Conservation (phyloP, 2,888 invertebrate species). For the Melanargia galathea region DNA sequence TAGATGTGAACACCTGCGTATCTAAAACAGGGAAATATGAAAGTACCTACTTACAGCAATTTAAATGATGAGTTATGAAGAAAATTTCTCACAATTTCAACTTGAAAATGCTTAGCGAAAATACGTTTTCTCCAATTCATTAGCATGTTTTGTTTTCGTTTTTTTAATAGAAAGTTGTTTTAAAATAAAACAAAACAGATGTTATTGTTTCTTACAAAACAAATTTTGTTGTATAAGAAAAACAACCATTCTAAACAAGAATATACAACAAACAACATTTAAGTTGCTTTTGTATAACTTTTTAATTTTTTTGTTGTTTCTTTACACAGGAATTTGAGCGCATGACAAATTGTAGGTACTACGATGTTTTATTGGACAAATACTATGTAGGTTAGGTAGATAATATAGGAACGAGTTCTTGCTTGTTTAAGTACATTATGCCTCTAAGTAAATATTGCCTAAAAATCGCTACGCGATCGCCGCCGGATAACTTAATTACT, state of each 20-base stretch:
- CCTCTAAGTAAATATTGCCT: constrained; percentile 56
- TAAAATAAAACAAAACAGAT: background rate
- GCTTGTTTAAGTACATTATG: background rate
- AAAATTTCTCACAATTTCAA: constrained; percentile 10
- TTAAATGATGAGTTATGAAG: constrained; percentile 6
- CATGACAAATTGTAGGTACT: too few species aligned
- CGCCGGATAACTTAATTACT: constrained; percentile 65
- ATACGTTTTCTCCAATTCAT: background rate
- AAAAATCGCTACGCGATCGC: constrained; percentile 67
- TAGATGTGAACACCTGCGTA: background rate
- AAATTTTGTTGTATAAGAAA: too few species aligned
- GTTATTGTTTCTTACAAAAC: too few species aligned
- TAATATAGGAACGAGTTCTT: background rate
- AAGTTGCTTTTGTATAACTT: too few species aligned
- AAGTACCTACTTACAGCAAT: background rate
- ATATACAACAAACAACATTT: too few species aligned
- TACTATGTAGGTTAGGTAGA: background rate
- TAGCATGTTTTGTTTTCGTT: background rate
- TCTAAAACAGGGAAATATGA: constrained; percentile 5
- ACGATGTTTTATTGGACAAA: too few species aligned
- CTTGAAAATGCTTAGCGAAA: constrained; percentile 1
- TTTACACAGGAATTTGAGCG: too few species aligned
- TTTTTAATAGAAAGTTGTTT: background rate
- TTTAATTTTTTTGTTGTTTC: too few species aligned
- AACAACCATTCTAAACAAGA: too few species aligned